Base-by-base conservation (phyloP, 1,140 invertebrate species). In the Heliothis subflexa region DNA sequence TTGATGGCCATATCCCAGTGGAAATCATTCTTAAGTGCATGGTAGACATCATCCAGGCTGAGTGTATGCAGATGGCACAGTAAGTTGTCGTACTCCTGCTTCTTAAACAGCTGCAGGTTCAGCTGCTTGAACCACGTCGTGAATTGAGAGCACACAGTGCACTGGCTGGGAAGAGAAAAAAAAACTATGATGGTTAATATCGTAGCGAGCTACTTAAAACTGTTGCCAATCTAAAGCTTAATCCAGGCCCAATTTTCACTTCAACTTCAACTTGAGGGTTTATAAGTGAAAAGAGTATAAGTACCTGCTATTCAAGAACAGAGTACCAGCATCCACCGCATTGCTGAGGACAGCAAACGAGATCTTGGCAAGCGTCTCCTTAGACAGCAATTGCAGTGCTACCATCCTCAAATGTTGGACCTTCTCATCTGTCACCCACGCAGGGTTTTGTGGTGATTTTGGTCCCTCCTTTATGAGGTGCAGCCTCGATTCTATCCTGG, bases 101-200 rank as follows among this genome's bases (percentile, higher is more conserved):
- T 92, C 81, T 95, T 95, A 80, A 93, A 94, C 5, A 95, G 84
- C 78, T 95, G 94, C 10, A 95, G 83, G 78, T 93, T 95, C 18
- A 95, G 82, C 66, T 95, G 94, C 76, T 95, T 95, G 68, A 94
- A 85, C 94, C 94, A 95, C 9, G 88, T 89, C 57, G 94, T 95
- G 7, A 94, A 81, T 54, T 88, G 78, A 0, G 94, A 94, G 62
- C 94, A 94, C 0, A 88, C 59, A 0, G 74, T 78, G 80, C 93
- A 94, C 28, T 92, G 83, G 33, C 92, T 94, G 82, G 5, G 1
- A 83, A 83, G 1, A 13, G 12, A 21, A 21, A 18, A 18, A 12
- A 13, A 18, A 66, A 13, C 0, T 25, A 57, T 16, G 14, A 57
- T 40, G 33, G 0, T n/a, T 25, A 11, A 13, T 25, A 18, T 21